phyloP scores from a whole-genome alignment of 2,888 invertebrate species.

The Exephanes ischioxanthus region DNA sequence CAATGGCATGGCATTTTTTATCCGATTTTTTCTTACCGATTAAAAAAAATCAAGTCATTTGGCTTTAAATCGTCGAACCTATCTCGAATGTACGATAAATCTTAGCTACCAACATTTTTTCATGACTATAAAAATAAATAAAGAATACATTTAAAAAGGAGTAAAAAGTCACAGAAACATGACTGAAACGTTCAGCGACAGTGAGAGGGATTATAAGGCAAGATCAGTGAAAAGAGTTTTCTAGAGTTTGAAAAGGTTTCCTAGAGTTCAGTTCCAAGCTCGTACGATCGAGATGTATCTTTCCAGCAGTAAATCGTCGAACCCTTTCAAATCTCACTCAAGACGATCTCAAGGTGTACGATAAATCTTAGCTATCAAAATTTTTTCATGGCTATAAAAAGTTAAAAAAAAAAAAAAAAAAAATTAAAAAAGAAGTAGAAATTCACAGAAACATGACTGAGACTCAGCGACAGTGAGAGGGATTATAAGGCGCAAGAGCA shows the following conservation, averaged over 20 bases:
- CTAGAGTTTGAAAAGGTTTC: neutral
- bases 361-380: too few species aligned
- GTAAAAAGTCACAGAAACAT: neutral
- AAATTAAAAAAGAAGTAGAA: neutral
- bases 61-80: too few species aligned
- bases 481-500: slow-evolving; percentile 66
- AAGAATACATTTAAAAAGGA: neutral
- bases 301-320: slow-evolving; percentile 51
- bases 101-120: neutral
- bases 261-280: slow-evolving; percentile 60
- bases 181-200: neutral
- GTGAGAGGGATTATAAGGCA: slow-evolving; percentile 63
- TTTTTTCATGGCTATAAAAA: neutral
- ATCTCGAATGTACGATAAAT: too few species aligned
- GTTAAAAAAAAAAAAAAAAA: neutral
- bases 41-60: too few species aligned
- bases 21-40: too few species aligned
- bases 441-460: neutral
- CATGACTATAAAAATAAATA: too few species aligned
- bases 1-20: too few species aligned
- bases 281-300: slow-evolving; percentile 65
- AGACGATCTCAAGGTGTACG: too few species aligned
- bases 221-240: slow-evolving; percentile 55
- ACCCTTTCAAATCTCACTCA: too few species aligned
- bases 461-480: neutral